phyloP scores from a whole-genome alignment of 2,888 invertebrate genomes.

The Dendrolimus pini region DNA sequence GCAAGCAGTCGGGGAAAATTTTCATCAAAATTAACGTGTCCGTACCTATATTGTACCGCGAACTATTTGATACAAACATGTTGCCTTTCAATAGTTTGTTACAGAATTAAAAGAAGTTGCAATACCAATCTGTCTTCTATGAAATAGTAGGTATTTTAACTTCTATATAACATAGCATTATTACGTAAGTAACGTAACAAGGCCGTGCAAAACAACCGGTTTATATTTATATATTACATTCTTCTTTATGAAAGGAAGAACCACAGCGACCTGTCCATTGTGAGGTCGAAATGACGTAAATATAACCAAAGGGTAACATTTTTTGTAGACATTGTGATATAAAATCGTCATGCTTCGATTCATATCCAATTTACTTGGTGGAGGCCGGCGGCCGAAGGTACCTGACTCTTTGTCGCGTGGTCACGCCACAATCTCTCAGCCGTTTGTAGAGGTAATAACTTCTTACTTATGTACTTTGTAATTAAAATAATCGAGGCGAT shows the following conservation, averaged over 20 bases:
- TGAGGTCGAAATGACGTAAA: conserved; percentile 51
- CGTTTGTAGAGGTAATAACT: conserved; percentile 51
- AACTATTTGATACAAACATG: no score
- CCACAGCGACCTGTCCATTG: conserved; percentile 39
- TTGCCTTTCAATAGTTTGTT: no score
- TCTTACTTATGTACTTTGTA: conserved; percentile 60
- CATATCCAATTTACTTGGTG: conserved; percentile 63
- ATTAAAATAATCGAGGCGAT: conserved; percentile 53
- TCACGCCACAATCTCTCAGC: conserved; percentile 41
- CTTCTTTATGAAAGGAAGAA: conserved; percentile 23
- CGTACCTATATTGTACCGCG: no score
- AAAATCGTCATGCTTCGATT: conserved; percentile 61
- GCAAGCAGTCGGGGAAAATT: no score
- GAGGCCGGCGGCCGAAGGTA: conserved; percentile 40
- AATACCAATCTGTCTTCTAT: no score
- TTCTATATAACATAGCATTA: no score
- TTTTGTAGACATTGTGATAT: conserved; percentile 44
- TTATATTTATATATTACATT: conserved; percentile 17
- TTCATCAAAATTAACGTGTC: no score
- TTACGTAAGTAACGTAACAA: background rate
- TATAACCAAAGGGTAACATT: conserved; percentile 44
- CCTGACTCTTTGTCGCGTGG: conserved; percentile 56
- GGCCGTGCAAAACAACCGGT: background rate
- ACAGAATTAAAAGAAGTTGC: no score
- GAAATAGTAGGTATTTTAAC: no score